Percentiles rank a stretch among this genome's conserved stretches.
These are phyloP conservation scores for Elanoides forficatus DNA, from an alignment of 2,113 vertebrate genomes.

Conservation along the genomic window DNA sequence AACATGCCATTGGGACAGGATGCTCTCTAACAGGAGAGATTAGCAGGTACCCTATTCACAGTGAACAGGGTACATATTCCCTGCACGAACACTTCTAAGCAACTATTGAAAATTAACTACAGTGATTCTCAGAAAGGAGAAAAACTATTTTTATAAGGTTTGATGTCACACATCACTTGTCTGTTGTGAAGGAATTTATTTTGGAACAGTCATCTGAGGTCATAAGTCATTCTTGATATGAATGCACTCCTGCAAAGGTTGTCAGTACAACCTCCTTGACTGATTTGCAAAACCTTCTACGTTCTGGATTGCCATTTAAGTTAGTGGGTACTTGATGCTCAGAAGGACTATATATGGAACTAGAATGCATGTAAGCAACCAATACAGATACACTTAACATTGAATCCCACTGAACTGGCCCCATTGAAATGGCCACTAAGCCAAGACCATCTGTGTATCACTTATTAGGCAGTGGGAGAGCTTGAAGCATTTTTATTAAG, in stretches of 20 bases:
- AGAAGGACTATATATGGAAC: background rate
- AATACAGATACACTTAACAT: background rate
- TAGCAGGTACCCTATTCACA: background rate
- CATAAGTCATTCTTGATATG: background rate
- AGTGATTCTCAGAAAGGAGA: background rate
- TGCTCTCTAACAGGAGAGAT: background rate
- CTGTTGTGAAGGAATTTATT: background rate
- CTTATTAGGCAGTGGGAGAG: background rate
- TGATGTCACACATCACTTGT: background rate
- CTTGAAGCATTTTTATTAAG: slow-evolving; percentile 8
- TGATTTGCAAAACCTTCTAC: background rate
- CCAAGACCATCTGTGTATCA: background rate
- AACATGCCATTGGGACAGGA: background rate
- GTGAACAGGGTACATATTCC: background rate
- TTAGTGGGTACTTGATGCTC: background rate
- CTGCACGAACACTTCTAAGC: background rate
- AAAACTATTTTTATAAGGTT: background rate
- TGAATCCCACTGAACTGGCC: background rate
- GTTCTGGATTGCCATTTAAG: background rate
- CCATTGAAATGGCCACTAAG: background rate
- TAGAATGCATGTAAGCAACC: background rate
- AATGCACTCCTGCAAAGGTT: background rate
- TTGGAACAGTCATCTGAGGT: background rate
- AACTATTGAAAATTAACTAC: background rate
- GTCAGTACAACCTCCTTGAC: background rate